phyloP scores from a whole-genome alignment of 2,113 vertebrate species.

The Poeciliopsis retropinna region DNA sequence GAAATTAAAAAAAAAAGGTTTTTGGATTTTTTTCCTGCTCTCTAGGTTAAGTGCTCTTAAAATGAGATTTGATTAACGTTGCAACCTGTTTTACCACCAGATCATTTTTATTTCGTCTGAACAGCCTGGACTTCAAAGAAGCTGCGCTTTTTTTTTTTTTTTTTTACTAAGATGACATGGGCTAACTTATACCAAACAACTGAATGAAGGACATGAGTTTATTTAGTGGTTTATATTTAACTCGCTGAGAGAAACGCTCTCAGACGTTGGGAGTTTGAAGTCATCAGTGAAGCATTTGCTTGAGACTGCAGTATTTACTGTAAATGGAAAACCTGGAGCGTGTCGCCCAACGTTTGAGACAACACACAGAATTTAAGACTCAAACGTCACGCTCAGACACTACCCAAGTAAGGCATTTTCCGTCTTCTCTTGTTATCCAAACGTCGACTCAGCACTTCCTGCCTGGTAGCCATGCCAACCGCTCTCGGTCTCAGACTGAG shows the following conservation, averaged over 20 bases:
- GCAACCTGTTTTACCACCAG: too few species aligned
- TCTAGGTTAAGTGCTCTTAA: too few species aligned
- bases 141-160: too few species aligned
- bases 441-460: slow-evolving; percentile 28
- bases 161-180: too few species aligned
- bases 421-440: neutral
- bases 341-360: neutral
- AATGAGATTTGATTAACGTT: too few species aligned
- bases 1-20: too few species aligned
- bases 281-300: neutral
- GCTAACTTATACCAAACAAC: too few species aligned
- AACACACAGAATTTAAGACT: neutral
- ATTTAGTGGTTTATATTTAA: slow-evolving; percentile 23
- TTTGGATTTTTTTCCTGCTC: too few species aligned
- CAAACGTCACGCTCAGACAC: too few species aligned
- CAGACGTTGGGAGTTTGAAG: too few species aligned
- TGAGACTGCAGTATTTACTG: neutral
- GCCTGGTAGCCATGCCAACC: slow-evolving; percentile 32
- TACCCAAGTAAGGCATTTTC: neutral
- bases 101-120: too few species aligned
- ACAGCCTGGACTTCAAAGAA: too few species aligned
- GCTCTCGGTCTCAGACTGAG: slow-evolving; percentile 26
- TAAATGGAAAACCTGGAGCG: neutral
- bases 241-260: slow-evolving; percentile 36
- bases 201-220: neutral